These are phyloP conservation scores for Sinhomidia bicolor DNA, from an alignment of 2,888 invertebrate species.

Conservation along the genomic window DNA sequence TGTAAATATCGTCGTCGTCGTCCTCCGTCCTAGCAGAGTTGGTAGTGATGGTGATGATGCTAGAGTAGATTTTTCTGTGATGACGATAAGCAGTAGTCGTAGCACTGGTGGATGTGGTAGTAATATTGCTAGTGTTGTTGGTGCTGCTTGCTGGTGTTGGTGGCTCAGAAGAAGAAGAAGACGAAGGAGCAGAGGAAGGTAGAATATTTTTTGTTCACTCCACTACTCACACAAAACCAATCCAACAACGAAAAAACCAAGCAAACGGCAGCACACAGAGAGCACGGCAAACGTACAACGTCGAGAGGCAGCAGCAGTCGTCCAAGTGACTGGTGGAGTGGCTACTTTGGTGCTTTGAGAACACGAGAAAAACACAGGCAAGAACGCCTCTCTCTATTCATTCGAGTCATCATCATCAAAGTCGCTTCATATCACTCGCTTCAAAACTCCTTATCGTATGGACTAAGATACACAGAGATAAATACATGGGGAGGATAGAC, in stretches of 20 bases:
- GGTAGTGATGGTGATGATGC: neutral
- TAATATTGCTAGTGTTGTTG: neutral
- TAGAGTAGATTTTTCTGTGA: neutral
- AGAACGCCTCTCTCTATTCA: neutral
- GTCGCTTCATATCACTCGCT: too few relatives aligned
- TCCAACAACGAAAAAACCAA: conserved; percentile 1
- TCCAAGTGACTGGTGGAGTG: neutral
- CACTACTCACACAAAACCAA: too few relatives aligned
- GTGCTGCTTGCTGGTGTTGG: conserved; percentile 19
- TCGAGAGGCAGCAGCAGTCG: neutral
- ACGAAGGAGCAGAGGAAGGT: conserved; percentile 34
- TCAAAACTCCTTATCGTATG: too few relatives aligned
- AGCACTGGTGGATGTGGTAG: neutral
- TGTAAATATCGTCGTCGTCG: conserved; percentile 1
- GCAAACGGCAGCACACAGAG: neutral
- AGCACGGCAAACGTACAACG: neutral
- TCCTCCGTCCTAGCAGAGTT: neutral
- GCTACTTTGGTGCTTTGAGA: neutral
- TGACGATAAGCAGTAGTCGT: neutral
- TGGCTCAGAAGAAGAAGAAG: neutral
- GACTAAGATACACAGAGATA: neutral
- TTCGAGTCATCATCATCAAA: neutral
- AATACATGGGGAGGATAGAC: neutral
- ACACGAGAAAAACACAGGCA: neutral
- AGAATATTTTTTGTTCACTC: conserved; percentile 27